phyloP scores from a whole-genome alignment of 2,797 vertebrate genomes.

The Pangasius djambal region DNA sequence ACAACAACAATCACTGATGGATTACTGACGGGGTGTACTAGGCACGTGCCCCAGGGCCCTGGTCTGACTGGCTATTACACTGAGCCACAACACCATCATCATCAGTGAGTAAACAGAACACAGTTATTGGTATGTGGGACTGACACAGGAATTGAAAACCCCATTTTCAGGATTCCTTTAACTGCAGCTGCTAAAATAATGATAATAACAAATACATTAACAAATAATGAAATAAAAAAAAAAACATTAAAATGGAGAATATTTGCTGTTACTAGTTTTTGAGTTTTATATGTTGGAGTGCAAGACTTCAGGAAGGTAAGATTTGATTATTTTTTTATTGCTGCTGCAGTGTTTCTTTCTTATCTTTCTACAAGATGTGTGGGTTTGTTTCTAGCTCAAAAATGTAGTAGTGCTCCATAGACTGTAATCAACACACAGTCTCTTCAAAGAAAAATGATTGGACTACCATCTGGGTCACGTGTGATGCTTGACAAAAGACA shows the following conservation, averaged over 20 bases:
- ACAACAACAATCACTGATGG: neutral
- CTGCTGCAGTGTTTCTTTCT: neutral
- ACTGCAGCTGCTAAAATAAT: neutral
- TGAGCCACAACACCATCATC: neutral
- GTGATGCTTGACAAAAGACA: constrained; percentile 22
- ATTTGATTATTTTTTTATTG: neutral
- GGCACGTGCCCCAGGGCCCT: too few relatives aligned
- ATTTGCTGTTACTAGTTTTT: neutral
- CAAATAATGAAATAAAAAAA: neutral
- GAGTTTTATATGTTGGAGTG: neutral
- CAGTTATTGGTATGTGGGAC: neutral
- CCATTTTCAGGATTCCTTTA: neutral
- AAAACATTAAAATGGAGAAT: too few relatives aligned
- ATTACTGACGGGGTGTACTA: neutral
- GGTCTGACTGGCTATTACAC: neutral
- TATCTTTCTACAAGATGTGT: neutral
- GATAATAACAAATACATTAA: too few relatives aligned
- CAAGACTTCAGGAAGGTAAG: neutral
- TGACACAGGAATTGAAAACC: neutral
- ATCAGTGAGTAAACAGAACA: neutral
- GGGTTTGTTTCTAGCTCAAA: neutral
- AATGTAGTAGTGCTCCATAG: neutral
- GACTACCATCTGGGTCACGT: neutral
- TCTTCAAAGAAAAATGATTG: neutral
- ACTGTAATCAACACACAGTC: neutral